Conservation (phyloP, 1,140 invertebrate species). For the Drosophila chauvacae region DNA sequence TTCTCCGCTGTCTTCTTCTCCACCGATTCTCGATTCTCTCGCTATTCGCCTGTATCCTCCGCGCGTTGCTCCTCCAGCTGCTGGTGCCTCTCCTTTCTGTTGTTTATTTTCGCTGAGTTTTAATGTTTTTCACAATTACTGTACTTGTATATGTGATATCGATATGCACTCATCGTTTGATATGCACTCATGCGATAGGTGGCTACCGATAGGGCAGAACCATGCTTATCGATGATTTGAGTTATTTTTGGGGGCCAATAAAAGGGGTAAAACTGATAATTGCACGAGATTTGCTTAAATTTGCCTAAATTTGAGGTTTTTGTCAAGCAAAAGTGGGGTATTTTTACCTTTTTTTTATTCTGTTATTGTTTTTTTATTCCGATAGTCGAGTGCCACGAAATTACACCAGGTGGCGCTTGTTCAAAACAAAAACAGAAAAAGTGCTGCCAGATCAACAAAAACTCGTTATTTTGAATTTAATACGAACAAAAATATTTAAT, state of each 20-base stretch:
- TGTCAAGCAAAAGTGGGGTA: neutral
- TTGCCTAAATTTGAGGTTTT: neutral
- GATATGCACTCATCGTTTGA: neutral
- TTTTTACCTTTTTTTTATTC: neutral
- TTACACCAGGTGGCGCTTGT: neutral
- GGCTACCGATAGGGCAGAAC: neutral
- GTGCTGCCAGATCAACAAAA: neutral
- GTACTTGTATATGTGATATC: constrained; percentile 12
- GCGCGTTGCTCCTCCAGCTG: neutral
- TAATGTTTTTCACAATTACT: constrained; percentile 20
- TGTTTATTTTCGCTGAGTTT: constrained; percentile 18
- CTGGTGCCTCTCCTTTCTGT: neutral
- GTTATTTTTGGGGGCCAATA: no score
- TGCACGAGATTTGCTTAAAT: neutral
- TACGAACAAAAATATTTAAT: neutral
- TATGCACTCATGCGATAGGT: neutral
- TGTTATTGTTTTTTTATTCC: neutral
- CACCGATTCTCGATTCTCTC: neutral
- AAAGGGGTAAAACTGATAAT: neutral
- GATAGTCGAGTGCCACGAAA: neutral
- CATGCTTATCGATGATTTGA: neutral
- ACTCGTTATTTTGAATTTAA: neutral
- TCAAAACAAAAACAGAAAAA: no score
- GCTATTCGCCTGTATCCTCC: neutral
- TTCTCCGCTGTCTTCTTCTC: neutral